These are phyloP conservation scores for Caenorhabditis sp. DNA, from an alignment of 2,888 invertebrate species.

Conservation along the genomic window DNA sequence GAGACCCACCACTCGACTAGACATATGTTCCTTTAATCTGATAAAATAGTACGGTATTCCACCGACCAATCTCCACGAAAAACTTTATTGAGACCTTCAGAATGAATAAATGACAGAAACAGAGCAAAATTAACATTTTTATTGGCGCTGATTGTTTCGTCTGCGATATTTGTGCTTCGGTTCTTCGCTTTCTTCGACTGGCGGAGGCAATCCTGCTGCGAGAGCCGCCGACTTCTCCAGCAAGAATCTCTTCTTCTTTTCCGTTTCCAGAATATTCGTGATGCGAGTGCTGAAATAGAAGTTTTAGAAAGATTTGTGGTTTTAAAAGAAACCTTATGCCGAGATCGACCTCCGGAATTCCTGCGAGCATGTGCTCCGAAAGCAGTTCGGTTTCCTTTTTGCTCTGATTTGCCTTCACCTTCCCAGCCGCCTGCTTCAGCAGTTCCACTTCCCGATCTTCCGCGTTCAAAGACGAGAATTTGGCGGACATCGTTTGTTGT, in stretches of 20 bases:
- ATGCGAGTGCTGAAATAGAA: constrained; percentile 87
- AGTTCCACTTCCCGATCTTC: constrained; percentile 46
- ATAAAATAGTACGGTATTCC: too few relatives aligned
- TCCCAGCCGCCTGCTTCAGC: constrained; percentile 47
- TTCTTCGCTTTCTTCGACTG: constrained; percentile 47
- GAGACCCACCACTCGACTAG: background rate
- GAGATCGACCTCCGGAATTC: constrained; percentile 98
- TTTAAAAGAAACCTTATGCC: constrained; percentile 93
- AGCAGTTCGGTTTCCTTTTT: constrained; percentile 97
- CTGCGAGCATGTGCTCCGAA: constrained; percentile 99
- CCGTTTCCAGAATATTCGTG: constrained; percentile 97
- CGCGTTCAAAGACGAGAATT: constrained; percentile 44
- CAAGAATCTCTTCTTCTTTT: constrained; percentile 94
- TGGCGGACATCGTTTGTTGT: background rate
- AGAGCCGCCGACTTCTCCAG: constrained; percentile 82
- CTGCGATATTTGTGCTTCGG: constrained; percentile 30
- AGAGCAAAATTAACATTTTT: background rate
- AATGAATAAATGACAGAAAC: background rate
- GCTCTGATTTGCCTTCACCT: constrained; percentile 83
- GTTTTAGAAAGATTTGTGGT: background rate
- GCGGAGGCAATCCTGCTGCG: constrained; percentile 46
- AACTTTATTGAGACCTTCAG: background rate
- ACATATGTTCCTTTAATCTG: constrained; percentile 4
- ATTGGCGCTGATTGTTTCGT: constrained; percentile 15
- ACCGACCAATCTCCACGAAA: too few relatives aligned